These are phyloP conservation scores for Ostrea edulis DNA, from an alignment of 1,140 invertebrate species.

Conservation along the genomic window DNA sequence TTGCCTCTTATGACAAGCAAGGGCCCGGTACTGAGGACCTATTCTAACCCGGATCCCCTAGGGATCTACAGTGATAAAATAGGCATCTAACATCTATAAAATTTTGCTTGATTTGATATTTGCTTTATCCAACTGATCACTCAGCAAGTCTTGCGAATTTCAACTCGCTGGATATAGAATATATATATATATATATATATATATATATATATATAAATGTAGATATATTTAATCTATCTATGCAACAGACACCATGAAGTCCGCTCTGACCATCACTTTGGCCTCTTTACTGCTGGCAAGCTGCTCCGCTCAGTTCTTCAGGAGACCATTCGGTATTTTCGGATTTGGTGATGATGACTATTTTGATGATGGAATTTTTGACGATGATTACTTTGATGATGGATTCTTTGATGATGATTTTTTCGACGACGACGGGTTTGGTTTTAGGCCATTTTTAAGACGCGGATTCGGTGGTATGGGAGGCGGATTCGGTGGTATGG, in stretches of 20 bases:
- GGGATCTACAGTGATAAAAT: too few species aligned
- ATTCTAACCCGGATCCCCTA: too few species aligned
- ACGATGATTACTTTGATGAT: neutral
- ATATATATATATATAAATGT: too few species aligned
- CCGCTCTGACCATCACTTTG: neutral
- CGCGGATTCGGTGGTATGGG: neutral
- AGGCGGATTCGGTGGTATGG: neutral
- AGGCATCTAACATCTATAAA: too few species aligned
- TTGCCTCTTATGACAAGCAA: too few species aligned
- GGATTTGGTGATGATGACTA: neutral
- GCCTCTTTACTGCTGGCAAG: neutral
- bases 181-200: neutral
- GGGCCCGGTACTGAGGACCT: too few species aligned
- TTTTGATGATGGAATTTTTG: neutral
- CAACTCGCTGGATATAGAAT: neutral
- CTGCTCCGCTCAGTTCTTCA: neutral
- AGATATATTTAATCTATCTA: too few species aligned
- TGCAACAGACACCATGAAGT: neutral
- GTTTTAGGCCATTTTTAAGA: neutral
- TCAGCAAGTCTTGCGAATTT: neutral
- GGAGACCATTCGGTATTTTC: neutral
- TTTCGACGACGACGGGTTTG: neutral
- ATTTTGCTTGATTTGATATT: too few species aligned
- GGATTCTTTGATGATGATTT: conserved; percentile 5
- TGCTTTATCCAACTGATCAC: neutral